Conservation (phyloP, 2,797 vertebrate species). For the Esox lucius region DNA sequence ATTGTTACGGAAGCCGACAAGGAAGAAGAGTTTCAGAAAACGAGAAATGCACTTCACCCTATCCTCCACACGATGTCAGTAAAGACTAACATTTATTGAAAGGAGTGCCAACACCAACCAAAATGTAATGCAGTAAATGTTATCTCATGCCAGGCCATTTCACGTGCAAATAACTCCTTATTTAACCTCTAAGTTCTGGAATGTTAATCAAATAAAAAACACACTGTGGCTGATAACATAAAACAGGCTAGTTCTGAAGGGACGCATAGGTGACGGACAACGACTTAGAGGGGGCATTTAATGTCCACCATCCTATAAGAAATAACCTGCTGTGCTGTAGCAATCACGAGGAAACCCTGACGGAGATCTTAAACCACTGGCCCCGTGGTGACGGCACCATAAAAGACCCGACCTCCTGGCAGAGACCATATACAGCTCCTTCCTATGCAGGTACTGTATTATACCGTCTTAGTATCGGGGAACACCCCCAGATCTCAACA, state of each 20-base stretch:
- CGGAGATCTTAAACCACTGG: not conserved
- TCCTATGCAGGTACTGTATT: not conserved
- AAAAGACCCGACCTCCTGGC: not conserved
- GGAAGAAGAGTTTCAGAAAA: not conserved
- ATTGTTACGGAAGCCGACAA: constrained; percentile 49
- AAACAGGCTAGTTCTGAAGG: too few relatives aligned
- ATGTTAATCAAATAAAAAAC: too few relatives aligned
- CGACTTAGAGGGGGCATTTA: not conserved
- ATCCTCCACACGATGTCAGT: constrained; percentile 41
- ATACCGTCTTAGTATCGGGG: not conserved
- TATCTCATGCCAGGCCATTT: too few relatives aligned
- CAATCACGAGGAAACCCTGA: not conserved
- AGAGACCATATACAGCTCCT: not conserved
- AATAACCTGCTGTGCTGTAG: not conserved
- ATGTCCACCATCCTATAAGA: not conserved
- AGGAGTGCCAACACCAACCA: not conserved
- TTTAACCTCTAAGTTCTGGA: too few relatives aligned
- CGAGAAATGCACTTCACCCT: not conserved
- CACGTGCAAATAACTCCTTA: too few relatives aligned
- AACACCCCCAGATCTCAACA: not conserved
- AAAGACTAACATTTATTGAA: not conserved
- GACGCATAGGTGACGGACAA: not conserved
- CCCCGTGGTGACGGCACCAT: not conserved
- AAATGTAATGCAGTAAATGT: not conserved
- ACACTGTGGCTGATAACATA: too few relatives aligned